Base-by-base conservation (phyloP, 1,140 invertebrate species). In the Musca vetustissima region DNA sequence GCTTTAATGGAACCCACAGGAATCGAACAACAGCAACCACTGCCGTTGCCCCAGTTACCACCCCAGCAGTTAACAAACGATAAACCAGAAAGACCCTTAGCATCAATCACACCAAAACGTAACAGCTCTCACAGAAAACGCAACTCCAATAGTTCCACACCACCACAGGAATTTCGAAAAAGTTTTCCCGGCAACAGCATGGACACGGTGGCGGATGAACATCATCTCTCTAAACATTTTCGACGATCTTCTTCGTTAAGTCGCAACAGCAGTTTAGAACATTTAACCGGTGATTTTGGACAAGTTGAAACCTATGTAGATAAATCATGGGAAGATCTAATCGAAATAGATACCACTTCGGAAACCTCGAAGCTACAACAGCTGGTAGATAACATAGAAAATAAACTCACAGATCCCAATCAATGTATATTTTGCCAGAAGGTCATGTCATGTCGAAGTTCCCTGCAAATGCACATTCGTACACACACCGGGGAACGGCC, bases 391-490 rank as follows among this genome's bases (percentile, higher is more conserved):
- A 98, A 97, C 83, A 96, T 98, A 67, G 95, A 98, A 80, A 92
- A 95, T 82, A 98, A 98, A 84, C 84, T 97, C 68, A 95, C 92
- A 2, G 97, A 98, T 85, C 96, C 96, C 0, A 98, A 98, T 81
- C 94, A 98, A 85, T 99, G 98, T 84, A 92, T 98, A 14, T 96
- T 99, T 70, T 99, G 98, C 81, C 94, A 98, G 80, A 88, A 97
- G 71, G 95, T 99, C 28, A 88, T 99, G 25, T 98, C 96, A 52
- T 99, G 97, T 83, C 98, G 99, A 83, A 97, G 94, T 83, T 97
- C 97, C 4, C 86, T 99, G 32, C 96, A 99, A 85, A 99, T 99
- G 97, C 98, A 99, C 84, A 99, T 99, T 83, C 85, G 95, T 69
- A 96, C 94, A n/a, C 80, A 81, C 49, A 83, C 81, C 0, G 95